These are phyloP conservation scores for Volucella bombylans DNA, from an alignment of 2,888 invertebrate species.

Conservation along the genomic window DNA sequence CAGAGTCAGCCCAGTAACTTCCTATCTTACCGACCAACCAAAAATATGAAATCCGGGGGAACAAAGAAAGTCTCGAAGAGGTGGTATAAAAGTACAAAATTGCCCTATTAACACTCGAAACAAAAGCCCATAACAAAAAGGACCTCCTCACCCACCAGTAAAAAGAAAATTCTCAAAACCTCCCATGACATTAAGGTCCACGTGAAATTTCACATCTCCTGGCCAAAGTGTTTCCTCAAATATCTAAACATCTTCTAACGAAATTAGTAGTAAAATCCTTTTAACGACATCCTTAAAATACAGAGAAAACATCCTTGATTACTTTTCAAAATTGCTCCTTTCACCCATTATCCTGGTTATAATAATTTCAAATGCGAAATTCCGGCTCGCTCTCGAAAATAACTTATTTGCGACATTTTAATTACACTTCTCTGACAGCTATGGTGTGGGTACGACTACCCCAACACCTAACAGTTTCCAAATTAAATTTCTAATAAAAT, in stretches of 20 bases:
- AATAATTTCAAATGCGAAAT: slow-evolving; percentile 40
- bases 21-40: too few relatives aligned
- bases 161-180: background rate
- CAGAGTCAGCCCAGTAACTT: too few relatives aligned
- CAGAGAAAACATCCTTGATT: slow-evolving; percentile 35
- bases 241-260: slow-evolving; percentile 4
- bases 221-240: background rate
- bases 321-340: slow-evolving; percentile 44
- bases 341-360: slow-evolving; percentile 10
- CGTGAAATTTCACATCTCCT: too few relatives aligned
- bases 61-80: too few relatives aligned
- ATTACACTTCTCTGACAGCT: slow-evolving; percentile 38
- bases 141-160: too few relatives aligned
- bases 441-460: background rate
- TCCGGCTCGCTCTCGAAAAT: slow-evolving; percentile 5
- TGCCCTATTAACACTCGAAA: too few relatives aligned
- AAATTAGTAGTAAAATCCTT: slow-evolving; percentile 41
- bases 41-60: too few relatives aligned
- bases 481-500: slow-evolving; percentile 67
- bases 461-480: slow-evolving; percentile 26
- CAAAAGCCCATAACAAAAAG: too few relatives aligned
- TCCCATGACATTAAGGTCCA: background rate
- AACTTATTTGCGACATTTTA: slow-evolving; percentile 65
- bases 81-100: too few relatives aligned
- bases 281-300: slow-evolving; percentile 37